Evolutionary conservation across 1,140 invertebrate species (phyloP).

Genomic region (Drosophila trapezifrons): DNA sequence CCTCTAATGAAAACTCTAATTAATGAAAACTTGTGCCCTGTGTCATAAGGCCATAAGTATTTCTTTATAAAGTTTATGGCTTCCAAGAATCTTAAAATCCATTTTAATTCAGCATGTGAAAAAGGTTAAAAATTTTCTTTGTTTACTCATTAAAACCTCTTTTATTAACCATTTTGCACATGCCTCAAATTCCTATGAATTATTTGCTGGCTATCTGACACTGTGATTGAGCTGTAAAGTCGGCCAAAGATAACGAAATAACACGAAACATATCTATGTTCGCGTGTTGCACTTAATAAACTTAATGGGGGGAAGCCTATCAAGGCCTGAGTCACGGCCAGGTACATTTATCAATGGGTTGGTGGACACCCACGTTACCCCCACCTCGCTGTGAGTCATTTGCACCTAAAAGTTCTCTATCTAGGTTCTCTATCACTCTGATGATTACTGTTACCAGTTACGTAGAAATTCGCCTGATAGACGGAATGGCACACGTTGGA

Average conservation of each 20-base stretch:
- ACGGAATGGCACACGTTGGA: slow-evolving; percentile 6
- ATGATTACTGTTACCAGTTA: slow-evolving; percentile 10
- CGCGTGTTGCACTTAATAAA: not conserved
- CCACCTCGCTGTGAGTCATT: slow-evolving; percentile 25
- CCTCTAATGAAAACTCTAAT: no score
- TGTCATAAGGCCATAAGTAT: no score
- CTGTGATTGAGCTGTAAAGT: not conserved
- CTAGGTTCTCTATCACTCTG: not conserved
- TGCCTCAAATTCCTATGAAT: slow-evolving; percentile 5
- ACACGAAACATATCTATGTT: slow-evolving; percentile 15
- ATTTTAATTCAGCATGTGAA: not conserved
- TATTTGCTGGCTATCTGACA: not conserved
- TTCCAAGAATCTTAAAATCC: not conserved
- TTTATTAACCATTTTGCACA: not conserved
- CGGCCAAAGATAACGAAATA: not conserved
- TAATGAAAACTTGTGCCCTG: no score
- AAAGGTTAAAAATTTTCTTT: not conserved
- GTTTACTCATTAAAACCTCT: no score
- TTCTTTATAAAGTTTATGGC: not conserved
- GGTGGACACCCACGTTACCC: not conserved
- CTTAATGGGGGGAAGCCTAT: slow-evolving; percentile 18
- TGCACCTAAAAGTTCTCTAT: slow-evolving; percentile 15
- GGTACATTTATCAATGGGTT: slow-evolving; percentile 26
- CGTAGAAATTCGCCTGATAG: slow-evolving; percentile 27
- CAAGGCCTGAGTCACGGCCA: slow-evolving; percentile 12